Evolutionary conservation across 2,113 vertebrate species (phyloP).

Genomic region (Dicerorhinus sumatrensis): DNA sequence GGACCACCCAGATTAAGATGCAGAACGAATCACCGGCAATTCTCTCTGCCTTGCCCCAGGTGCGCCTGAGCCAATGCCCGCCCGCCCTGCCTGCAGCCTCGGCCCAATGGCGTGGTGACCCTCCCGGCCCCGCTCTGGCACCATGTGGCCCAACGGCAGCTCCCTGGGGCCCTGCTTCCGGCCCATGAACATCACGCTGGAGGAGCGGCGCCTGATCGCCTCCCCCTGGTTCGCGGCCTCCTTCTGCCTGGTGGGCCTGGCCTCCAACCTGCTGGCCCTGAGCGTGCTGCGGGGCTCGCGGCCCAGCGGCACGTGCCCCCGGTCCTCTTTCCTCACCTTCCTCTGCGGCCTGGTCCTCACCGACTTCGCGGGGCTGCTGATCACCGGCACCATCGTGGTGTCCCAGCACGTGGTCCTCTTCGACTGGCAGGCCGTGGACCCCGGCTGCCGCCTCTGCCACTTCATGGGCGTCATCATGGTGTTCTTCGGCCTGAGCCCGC

Average conservation of each 20-base stretch:
- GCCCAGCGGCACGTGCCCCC: slow-evolving; percentile 83
- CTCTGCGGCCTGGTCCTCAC: slow-evolving; percentile 95
- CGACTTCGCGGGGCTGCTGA: slow-evolving; percentile 95
- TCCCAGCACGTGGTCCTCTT: slow-evolving; percentile 90
- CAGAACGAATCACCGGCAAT: neutral
- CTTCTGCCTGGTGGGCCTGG: slow-evolving; percentile 91
- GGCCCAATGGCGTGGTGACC: slow-evolving; percentile 34
- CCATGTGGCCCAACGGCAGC: slow-evolving; percentile 68
- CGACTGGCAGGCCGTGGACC: slow-evolving; percentile 90
- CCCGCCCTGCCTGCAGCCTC: neutral
- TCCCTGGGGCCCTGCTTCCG: slow-evolving; percentile 78
- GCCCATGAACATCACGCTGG: neutral
- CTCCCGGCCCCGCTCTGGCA: fast-evolving
- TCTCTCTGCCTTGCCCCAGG: neutral
- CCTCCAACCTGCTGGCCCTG: slow-evolving; percentile 95
- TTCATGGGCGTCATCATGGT: slow-evolving; percentile 97
- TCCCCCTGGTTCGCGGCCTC: slow-evolving; percentile 90
- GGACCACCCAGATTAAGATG: neutral
- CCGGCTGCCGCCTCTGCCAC: slow-evolving; percentile 93
- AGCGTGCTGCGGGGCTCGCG: slow-evolving; percentile 89
- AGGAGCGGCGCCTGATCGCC: slow-evolving; percentile 73
- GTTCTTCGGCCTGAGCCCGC: slow-evolving; percentile 95
- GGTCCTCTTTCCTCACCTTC: slow-evolving; percentile 95
- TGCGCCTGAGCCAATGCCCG: neutral
- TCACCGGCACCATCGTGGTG: slow-evolving; percentile 92